Conservation (phyloP, 1,140 invertebrate species). For the Drosophila tsacasi region DNA sequence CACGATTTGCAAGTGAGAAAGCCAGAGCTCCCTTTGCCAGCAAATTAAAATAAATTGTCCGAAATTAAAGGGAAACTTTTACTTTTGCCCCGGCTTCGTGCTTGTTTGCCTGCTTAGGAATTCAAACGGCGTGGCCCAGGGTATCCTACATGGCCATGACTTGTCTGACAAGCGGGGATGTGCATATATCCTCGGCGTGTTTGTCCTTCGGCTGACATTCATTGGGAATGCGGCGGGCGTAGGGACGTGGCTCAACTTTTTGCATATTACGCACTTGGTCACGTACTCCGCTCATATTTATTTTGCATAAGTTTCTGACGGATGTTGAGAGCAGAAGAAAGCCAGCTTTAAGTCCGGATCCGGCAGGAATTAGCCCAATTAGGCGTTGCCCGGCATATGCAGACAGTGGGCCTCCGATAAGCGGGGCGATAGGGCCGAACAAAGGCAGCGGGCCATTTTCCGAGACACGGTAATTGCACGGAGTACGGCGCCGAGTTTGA, state of each 20-base stretch:
- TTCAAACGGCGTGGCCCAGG: slow-evolving; percentile 63
- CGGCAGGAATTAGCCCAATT: slow-evolving; percentile 54
- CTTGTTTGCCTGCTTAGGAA: slow-evolving; percentile 68
- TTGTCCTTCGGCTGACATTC: slow-evolving; percentile 81
- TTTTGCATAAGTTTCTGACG: slow-evolving; percentile 75
- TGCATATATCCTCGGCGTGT: slow-evolving; percentile 6
- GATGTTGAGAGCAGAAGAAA: slow-evolving; percentile 12
- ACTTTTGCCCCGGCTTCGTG: slow-evolving; percentile 48
- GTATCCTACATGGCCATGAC: slow-evolving; percentile 63
- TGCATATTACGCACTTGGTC: slow-evolving; percentile 83
- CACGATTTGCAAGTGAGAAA: slow-evolving; percentile 61
- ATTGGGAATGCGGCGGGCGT: slow-evolving; percentile 73
- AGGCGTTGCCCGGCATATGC: slow-evolving; percentile 55
- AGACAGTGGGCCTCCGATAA: slow-evolving; percentile 40
- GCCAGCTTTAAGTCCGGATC: slow-evolving; percentile 38
- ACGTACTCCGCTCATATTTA: slow-evolving; percentile 76
- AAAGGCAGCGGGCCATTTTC: slow-evolving; percentile 51
- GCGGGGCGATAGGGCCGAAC: slow-evolving; percentile 40
- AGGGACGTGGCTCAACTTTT: slow-evolving; percentile 75
- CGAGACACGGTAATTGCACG: slow-evolving; percentile 71
- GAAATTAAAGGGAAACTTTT: slow-evolving; percentile 78
- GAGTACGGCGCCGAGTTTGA: slow-evolving; percentile 41
- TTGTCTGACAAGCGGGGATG: slow-evolving; percentile 52
- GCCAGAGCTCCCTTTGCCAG: slow-evolving; percentile 45
- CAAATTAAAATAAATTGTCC: slow-evolving; percentile 82